Percentiles rank a stretch among this genome's conserved stretches.
Evolutionary conservation across 2,113 vertebrate species (phyloP).

Genomic region (Microcebus lehilahytsara): DNA sequence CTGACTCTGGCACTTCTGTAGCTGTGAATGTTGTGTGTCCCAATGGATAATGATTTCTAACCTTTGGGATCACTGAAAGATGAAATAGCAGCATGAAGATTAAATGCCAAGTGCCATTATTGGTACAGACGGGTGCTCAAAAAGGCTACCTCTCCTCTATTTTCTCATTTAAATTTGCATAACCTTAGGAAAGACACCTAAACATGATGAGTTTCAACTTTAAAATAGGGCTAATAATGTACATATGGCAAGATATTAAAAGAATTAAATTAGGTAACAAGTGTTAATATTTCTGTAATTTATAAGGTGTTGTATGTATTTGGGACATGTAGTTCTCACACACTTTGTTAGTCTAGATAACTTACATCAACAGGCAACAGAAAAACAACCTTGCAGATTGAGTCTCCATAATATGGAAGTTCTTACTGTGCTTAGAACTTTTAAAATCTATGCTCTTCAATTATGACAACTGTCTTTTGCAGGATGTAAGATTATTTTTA

Average conservation of each 20-base stretch:
- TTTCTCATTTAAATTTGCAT: neutral
- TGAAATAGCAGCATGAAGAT: neutral
- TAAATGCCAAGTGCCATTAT: neutral
- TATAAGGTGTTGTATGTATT: neutral
- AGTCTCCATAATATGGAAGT: neutral
- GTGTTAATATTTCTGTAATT: neutral
- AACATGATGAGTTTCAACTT: neutral
- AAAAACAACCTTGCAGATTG: neutral
- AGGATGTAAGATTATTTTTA: neutral
- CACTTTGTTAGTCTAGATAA: neutral
- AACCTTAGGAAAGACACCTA: neutral
- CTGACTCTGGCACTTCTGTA: neutral
- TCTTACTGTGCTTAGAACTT: neutral
- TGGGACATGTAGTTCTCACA: neutral
- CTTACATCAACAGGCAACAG: neutral
- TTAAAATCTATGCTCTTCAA: neutral
- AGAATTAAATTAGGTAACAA: neutral
- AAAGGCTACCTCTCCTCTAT: neutral
- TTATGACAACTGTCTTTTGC: neutral
- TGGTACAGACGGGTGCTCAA: neutral
- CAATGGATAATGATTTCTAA: neutral
- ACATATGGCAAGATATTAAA: neutral
- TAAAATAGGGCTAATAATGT: neutral
- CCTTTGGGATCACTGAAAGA: neutral
- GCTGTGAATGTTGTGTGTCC: accelerated